Evolutionary conservation across 2,113 vertebrate species (phyloP), one percentile per base, ranked within the genome.

Genomic region (Xenus cinereus): DNA sequence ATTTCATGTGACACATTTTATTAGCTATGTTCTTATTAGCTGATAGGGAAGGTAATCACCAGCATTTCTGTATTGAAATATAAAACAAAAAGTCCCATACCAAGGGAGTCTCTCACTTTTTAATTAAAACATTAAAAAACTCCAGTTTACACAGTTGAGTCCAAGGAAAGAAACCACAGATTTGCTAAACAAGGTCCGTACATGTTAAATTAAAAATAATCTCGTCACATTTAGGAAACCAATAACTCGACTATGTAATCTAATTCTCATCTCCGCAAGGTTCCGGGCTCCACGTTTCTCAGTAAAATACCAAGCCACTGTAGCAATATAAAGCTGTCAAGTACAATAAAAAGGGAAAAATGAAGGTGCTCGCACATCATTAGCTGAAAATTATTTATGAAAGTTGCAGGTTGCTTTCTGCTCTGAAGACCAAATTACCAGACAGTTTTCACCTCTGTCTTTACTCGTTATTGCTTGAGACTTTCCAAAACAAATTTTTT

Each of bases 311-410:
- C 39, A 57, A 90, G 66, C 41, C 59, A 46, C n/a, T 53, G 86
- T 30, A 93, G 91, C 79, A 93, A 95, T 87, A 95, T 46, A 84
- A 87, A 96, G 68, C 95, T 97, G 94, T 88, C 92, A 96, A 91
- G 91, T 59, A 50, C 79, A 96, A 95, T 95, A 93, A 92, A 95
- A 60, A 74, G 54, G 54, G 50, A 90, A 86, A 89, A 87, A 75
- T 50, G 86, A 93, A 76, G 59, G 67, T 74, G 71, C 45, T 96
- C 87, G 83, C 94, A 88, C 92, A 92, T 93, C 90, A 95, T 96
- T 87, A 95, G 71, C 54, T 83, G 80, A 57, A 86, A 95, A 97
- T 96, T 95, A 96, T 93, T 97, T 95, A 83, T 68, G 74, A 77
- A 94, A 93, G 77, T 78, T 51, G 53, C 51, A 80, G 92, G 93